Evolutionary conservation across 2,888 invertebrate genomes (phyloP).

Genomic region (Gastrophysa polygoni): DNA sequence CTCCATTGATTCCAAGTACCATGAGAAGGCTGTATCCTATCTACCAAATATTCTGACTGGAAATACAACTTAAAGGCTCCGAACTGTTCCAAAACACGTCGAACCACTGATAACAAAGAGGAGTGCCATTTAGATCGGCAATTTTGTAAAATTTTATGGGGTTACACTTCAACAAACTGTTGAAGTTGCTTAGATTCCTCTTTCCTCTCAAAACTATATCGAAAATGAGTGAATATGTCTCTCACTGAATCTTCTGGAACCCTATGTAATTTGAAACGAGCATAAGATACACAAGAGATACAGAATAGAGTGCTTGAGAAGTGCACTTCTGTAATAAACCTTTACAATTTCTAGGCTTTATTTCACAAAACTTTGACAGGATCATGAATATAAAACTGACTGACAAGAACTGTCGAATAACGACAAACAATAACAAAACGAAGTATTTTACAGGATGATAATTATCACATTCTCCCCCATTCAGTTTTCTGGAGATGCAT

Average conservation of each 20-base stretch:
- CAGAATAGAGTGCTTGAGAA: slow-evolving; percentile 29
- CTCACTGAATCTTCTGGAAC: not conserved
- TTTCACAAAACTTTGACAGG: no score
- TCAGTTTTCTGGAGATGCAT: no score
- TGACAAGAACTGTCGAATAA: no score
- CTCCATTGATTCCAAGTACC: not conserved
- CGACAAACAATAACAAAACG: no score
- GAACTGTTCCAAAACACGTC: slow-evolving; percentile 7
- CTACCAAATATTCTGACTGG: not conserved
- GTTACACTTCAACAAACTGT: slow-evolving; percentile 1
- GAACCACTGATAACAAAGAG: slow-evolving; percentile 2
- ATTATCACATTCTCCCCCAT: no score
- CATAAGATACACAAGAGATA: not conserved
- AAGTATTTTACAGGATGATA: no score
- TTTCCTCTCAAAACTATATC: not conserved
- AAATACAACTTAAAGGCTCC: not conserved
- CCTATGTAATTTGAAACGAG: not conserved
- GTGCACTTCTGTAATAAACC: no score
- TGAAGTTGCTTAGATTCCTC: not conserved
- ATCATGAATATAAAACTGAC: no score
- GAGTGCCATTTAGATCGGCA: not conserved
- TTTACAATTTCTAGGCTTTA: no score
- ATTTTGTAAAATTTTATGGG: slow-evolving; percentile 1
- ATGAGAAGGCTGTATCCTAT: not conserved
- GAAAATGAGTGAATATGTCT: not conserved